These are phyloP conservation scores for Pangasius krempfi DNA, from an alignment of 2,797 vertebrate genomes.

Conservation along the genomic window DNA sequence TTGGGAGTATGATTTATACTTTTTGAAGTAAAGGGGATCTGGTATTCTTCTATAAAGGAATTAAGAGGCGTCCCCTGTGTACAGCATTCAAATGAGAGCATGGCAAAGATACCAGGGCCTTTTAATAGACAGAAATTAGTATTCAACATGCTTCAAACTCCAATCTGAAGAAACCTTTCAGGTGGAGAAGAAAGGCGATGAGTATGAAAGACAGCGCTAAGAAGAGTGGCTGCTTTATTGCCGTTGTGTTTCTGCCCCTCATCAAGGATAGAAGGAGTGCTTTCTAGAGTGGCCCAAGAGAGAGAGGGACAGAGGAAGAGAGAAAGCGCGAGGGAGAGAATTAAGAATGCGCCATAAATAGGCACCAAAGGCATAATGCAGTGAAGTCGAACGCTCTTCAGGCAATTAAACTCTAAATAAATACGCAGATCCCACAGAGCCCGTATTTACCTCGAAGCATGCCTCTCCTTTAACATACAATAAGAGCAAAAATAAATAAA, in stretches of 20 bases:
- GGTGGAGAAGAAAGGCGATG: conserved; percentile 82
- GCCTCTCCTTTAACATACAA: conserved; percentile 67
- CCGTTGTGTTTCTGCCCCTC: conserved; percentile 78
- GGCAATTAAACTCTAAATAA: conserved; percentile 60
- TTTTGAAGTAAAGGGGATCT: conserved; percentile 86
- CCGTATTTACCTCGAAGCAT: conserved; percentile 35
- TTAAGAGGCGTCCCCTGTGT: conserved; percentile 83
- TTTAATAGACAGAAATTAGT: conserved; percentile 86
- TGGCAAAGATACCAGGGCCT: conserved; percentile 79
- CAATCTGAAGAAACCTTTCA: conserved; percentile 85
- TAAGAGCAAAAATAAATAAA: conserved; percentile 53
- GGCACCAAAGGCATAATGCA: conserved; percentile 71
- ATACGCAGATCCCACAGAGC: conserved; percentile 34
- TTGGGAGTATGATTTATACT: conserved; percentile 88
- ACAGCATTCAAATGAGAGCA: conserved; percentile 85
- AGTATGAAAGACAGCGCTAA: conserved; percentile 79
- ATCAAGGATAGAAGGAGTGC: conserved; percentile 74
- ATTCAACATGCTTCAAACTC: conserved; percentile 82
- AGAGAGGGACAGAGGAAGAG: conserved; percentile 42
- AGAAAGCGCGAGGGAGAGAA: conserved; percentile 60
- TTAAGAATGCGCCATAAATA: conserved; percentile 79
- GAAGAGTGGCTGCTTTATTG: conserved; percentile 78
- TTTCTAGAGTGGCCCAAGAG: conserved; percentile 76
- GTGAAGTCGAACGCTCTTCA: conserved; percentile 69
- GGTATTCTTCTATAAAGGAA: conserved; percentile 85